Conservation (phyloP, 2,888 invertebrate genomes). For the Mamestra brassicae region DNA sequence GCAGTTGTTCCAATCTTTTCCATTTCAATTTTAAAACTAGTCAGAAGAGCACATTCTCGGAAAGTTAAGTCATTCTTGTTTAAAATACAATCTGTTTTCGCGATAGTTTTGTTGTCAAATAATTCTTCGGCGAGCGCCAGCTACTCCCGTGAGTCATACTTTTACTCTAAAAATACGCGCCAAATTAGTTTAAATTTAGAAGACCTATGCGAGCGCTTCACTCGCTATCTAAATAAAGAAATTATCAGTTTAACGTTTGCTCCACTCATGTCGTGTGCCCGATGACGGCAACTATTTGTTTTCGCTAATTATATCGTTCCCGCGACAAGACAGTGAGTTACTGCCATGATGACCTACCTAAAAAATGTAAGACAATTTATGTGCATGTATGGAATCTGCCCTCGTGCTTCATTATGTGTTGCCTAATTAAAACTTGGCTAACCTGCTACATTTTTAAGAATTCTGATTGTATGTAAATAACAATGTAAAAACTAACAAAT, state of each 20-base stretch:
- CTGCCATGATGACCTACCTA: constrained; percentile 78
- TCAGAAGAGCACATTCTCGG: constrained; percentile 36
- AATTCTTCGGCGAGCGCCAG: constrained; percentile 41
- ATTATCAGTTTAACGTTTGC: constrained; percentile 76
- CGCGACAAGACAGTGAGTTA: constrained; percentile 50
- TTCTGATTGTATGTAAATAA: not conserved
- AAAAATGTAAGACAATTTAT: constrained; percentile 77
- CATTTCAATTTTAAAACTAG: constrained; percentile 52
- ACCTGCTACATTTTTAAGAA: not conserved
- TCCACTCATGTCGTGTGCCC: constrained; percentile 71
- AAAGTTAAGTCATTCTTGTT: constrained; percentile 49
- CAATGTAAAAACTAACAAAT: constrained; percentile 2
- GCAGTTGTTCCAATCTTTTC: constrained; percentile 41
- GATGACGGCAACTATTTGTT: constrained; percentile 66
- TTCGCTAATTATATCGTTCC: constrained; percentile 59
- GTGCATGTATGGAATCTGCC: constrained; percentile 39
- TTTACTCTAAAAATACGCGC: constrained; percentile 69
- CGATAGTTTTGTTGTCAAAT: constrained; percentile 54
- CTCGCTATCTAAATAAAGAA: constrained; percentile 79
- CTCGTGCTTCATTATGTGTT: constrained; percentile 23
- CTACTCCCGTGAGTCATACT: constrained; percentile 66
- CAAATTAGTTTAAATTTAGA: constrained; percentile 75
- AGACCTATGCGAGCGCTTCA: constrained; percentile 65
- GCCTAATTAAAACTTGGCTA: constrained; percentile 10
- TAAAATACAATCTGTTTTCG: constrained; percentile 45